phyloP scores from a whole-genome alignment of 1,140 invertebrate species.

The Lucilia cuprina region DNA sequence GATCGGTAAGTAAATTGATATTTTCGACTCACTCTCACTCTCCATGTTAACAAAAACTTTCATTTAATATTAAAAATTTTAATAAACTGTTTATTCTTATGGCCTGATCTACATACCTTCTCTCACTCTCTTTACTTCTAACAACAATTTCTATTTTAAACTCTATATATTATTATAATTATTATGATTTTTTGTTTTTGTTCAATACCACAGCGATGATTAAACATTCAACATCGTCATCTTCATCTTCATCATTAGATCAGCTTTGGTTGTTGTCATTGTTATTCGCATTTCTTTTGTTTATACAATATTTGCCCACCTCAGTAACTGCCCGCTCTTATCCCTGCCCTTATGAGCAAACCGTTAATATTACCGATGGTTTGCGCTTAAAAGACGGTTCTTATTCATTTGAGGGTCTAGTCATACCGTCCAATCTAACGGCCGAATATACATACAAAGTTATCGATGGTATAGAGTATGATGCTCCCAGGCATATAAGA shows the following conservation, averaged over 20 bases:
- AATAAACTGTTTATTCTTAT: not conserved
- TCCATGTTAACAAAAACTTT: not conserved
- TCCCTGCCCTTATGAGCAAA: slow-evolving; percentile 50
- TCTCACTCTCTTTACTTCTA: not conserved
- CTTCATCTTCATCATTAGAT: not conserved
- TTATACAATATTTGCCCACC: not conserved
- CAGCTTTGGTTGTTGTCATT: slow-evolving; percentile 9
- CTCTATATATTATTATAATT: no score
- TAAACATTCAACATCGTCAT: not conserved
- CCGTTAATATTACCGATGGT: slow-evolving; percentile 55
- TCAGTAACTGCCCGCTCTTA: slow-evolving; percentile 27
- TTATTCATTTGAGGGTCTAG: slow-evolving; percentile 50
- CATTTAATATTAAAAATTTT: not conserved
- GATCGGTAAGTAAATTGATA: not conserved
- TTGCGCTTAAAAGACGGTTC: slow-evolving; percentile 53
- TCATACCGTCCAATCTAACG: slow-evolving; percentile 46
- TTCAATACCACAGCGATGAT: not conserved
- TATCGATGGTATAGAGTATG: slow-evolving; percentile 55
- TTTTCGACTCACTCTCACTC: not conserved
- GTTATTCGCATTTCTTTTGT: slow-evolving; percentile 12
- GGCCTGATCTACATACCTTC: not conserved
- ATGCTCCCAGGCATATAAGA: slow-evolving; percentile 46
- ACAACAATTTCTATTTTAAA: not conserved
- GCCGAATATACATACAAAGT: slow-evolving; percentile 56
- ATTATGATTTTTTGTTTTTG: not conserved